phyloP scores from a whole-genome alignment of 2,113 vertebrate species.

The Picathartes gymnocephalus region DNA sequence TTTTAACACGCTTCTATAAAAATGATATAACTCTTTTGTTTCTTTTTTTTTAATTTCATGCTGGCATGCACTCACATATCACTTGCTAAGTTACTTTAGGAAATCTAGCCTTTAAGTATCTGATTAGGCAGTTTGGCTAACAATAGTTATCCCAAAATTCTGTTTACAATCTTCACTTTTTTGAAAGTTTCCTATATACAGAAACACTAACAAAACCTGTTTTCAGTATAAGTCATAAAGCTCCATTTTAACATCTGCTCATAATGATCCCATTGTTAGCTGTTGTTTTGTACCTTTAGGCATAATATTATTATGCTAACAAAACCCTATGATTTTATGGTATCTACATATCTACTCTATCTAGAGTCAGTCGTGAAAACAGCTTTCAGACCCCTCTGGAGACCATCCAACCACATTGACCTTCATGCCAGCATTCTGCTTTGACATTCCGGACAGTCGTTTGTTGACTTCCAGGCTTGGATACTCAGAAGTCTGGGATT shows the following conservation, averaged over 20 bases:
- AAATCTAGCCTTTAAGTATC: background rate
- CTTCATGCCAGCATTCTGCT: background rate
- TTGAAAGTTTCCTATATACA: background rate
- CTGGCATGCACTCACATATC: background rate
- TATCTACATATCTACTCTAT: too few relatives aligned
- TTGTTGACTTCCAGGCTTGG: background rate
- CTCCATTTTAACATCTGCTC: background rate
- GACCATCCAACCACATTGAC: background rate
- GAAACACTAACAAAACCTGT: background rate
- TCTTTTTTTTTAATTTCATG: background rate
- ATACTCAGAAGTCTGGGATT: background rate
- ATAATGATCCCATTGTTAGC: background rate
- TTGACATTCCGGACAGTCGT: background rate
- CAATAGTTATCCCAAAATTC: background rate
- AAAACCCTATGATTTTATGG: rapidly evolving
- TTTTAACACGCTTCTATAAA: background rate
- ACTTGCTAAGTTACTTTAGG: background rate
- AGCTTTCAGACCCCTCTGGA: background rate
- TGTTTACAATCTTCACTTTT: background rate
- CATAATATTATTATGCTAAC: background rate
- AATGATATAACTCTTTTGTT: background rate
- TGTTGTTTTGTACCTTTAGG: background rate
- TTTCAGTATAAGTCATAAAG: background rate
- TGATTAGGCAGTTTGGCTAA: background rate
- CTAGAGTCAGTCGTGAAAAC: background rate